Conservation (phyloP, 2,797 vertebrate species). For the Leuciscus waleckii region DNA sequence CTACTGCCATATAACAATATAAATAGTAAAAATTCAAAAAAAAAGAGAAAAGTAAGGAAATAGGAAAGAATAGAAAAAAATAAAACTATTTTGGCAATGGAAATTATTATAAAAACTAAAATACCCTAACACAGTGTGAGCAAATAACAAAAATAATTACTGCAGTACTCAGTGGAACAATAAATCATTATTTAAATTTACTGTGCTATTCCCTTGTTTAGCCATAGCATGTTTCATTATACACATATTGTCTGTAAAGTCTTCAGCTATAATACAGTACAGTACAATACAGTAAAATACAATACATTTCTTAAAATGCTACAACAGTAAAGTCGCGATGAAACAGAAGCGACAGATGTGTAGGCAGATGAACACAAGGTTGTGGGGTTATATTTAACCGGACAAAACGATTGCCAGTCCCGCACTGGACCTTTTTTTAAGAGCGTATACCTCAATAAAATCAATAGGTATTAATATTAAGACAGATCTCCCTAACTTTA, state of each 20-base stretch:
- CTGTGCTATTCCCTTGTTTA: conserved; percentile 26
- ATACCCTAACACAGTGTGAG: not conserved
- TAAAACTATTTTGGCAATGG: not conserved
- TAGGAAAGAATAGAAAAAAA: not conserved
- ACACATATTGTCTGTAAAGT: not conserved
- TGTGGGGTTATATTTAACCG: no score
- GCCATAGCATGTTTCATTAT: not conserved
- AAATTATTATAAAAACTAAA: conserved; percentile 7
- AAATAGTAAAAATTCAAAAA: no score
- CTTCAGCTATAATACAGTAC: not conserved
- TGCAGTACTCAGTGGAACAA: not conserved
- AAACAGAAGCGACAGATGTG: not conserved
- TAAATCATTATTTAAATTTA: conserved; percentile 23
- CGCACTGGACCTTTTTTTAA: not conserved
- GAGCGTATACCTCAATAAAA: not conserved
- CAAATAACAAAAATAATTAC: conserved; percentile 25
- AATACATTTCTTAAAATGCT: no score
- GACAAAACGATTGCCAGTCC: no score
- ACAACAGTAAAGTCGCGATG: not conserved
- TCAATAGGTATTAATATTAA: not conserved
- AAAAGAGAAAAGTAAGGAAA: not conserved
- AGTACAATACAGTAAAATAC: no score
- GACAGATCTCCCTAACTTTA: not conserved
- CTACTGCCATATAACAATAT: no score
- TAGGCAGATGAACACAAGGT: not conserved